Base-by-base conservation (phyloP, 2,113 vertebrate genomes). In the Corydoras sp. region DNA sequence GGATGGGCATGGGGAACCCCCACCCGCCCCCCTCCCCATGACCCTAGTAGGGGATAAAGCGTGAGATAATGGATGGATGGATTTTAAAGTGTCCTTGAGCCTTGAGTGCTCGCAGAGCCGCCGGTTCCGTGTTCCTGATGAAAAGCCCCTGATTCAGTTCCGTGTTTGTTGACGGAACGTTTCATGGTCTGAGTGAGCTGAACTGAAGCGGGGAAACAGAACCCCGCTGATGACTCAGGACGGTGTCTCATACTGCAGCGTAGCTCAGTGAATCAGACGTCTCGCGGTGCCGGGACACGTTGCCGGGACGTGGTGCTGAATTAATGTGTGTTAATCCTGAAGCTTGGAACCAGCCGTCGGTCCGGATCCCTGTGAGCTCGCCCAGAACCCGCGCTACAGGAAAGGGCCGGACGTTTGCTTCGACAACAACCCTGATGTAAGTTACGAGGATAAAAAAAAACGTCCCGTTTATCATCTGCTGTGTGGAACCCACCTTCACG, bases 321-420 rank as follows among this genome's bases (percentile, higher is more conserved):
- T 43, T 9, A 4, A 68, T 4, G 32, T 14, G 10, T 65, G 63
- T 30, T 86, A 86, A 79, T 91, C 90, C 92, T 94, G 88, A 94
- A 88, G 74, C 49, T 67, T 49, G 18, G 76, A 75, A 86, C 77
- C 82, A 99, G 97, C 96, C 85, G 91, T 92, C 77, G 97, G 97
- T 67, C 97, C 97, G 18, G 88, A 99, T 79, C 96, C 92, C 3
- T 99, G 97, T 65, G 90, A 94, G 73, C 91, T 99, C 88, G 95
- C 96, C 68, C 92, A 95, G 69, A 93, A 92, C 6, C 96, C 96
- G 11, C 88, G 97, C 77, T 94, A 99, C 82, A 91, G 97, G 77
- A 99, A 99, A 78, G 96, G 96, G 53, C 97, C 97, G 0, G 93
- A 95, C 2, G 92, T 92, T 79, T 99, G 97, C 84, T 99, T 99